Evolutionary conservation across 2,888 invertebrate genomes (phyloP), one percentile per base, ranked within the genome.

Genomic region (Physocephala rufipes): DNA sequence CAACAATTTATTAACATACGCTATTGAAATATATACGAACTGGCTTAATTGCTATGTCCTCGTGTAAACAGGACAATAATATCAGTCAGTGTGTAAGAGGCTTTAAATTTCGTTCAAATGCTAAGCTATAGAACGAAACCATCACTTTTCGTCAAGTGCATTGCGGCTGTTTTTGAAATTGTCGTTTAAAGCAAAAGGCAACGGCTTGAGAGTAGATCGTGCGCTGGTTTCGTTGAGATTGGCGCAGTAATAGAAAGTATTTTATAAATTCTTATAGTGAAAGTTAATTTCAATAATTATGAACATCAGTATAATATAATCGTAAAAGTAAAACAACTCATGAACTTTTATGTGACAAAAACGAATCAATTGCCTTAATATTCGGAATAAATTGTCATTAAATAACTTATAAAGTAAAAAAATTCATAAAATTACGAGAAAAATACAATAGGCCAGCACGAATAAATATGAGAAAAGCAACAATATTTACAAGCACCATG

Each of bases 171-270:
- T 73, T 76, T 78, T 61, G 75, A 79, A 81, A 75, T 74, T 75
- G 76, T 74, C 77, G 74, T 84, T 84, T 67, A 81, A 84, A 78
- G 77, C 73, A 80, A 81, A 78, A 78, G 76, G 77, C 79, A 80
- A 78, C 79, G 78, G 78, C 71, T 79, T 73, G 77, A 71, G 72
- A 69, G 74, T 74, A 78, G 76, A 75, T 80, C 76, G 76, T 67
- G 13, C 30, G 15, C 16, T 61, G 47, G 24, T 21, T 66, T 63
- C 51, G 36, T 4, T 13, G 58, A 16, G 28, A 26, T 58, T 49
- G 15, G 19, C 58, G 24, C 24, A 21, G 36, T 1, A 21, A 1
- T 63, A 45, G 19, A 26, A 47, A 63, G 47, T 16, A 30, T 26
- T 63, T 47, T 13, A 26, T 45, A 21, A 47, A 24, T 30, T 63